Percentiles rank a stretch among this genome's conserved stretches.
Evolutionary conservation across 2,113 vertebrate species (phyloP).

Genomic region (Plecturocebus donacophilus): DNA sequence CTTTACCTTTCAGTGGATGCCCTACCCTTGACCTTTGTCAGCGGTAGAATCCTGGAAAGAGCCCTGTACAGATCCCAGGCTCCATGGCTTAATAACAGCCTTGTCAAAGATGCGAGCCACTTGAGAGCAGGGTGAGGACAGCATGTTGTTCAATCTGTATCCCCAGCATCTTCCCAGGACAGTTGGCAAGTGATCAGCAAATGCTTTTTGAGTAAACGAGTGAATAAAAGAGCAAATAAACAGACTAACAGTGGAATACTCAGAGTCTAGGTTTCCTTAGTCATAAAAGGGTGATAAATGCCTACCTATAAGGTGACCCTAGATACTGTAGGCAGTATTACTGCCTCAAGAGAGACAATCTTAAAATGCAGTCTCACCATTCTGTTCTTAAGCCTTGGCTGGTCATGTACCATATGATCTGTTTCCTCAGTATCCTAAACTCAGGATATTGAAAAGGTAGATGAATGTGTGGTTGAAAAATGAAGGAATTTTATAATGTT

Average conservation of each 20-base stretch:
- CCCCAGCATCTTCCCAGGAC: background rate
- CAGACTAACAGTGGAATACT: background rate
- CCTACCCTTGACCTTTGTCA: background rate
- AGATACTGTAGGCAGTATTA: background rate
- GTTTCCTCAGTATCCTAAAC: no score
- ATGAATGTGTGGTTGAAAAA: background rate
- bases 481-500: background rate
- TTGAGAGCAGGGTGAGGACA: background rate
- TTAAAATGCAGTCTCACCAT: background rate
- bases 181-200: background rate
- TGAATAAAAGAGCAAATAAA: background rate
- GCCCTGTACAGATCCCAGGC: background rate
- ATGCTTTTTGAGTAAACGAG: background rate
- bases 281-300: background rate
- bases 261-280: background rate
- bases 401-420: background rate
- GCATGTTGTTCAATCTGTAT: background rate
- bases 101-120: background rate
- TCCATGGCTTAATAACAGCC: background rate
- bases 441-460: background rate
- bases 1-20: no score
- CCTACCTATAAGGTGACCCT: background rate
- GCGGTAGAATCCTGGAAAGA: background rate
- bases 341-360: background rate
- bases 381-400: background rate